Conservation (phyloP, 2,113 vertebrate genomes). For the Thamnophis sirtalis region DNA sequence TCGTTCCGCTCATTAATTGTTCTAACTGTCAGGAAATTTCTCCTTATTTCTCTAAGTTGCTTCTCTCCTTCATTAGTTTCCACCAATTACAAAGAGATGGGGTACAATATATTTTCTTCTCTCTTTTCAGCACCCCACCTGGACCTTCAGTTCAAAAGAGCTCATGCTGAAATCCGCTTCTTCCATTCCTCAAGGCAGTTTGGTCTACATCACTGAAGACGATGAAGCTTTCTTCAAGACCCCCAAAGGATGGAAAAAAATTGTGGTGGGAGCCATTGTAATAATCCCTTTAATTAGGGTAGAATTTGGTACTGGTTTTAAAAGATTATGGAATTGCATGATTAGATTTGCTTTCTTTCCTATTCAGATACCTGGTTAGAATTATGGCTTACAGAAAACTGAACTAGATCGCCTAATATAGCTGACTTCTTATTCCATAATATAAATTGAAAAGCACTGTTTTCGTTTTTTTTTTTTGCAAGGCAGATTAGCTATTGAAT, state of each 20-base stretch:
- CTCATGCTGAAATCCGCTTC: conserved; percentile 51
- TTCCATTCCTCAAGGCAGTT: conserved; percentile 47
- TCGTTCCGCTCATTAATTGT: no score
- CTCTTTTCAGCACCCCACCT: conserved; percentile 40
- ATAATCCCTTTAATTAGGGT: background rate
- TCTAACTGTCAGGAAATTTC: no score
- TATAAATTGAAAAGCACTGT: background rate
- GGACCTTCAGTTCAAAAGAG: conserved; percentile 59
- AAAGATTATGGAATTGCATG: background rate
- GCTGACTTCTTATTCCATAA: background rate
- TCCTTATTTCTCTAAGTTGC: no score
- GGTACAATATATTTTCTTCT: background rate
- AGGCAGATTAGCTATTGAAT: background rate
- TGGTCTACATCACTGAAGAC: conserved; percentile 55
- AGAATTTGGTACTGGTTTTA: background rate
- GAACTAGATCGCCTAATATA: no score
- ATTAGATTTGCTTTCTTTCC: background rate
- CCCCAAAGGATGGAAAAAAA: conserved; percentile 53
- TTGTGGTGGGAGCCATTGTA: conserved; percentile 38
- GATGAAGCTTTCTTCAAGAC: conserved; percentile 60
- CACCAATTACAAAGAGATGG: no score
- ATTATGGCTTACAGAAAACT: background rate
- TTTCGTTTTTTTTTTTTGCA: background rate
- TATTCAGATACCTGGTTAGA: background rate
- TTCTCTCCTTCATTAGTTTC: no score